Evolutionary conservation across 2,888 invertebrate species (phyloP).

Genomic region (Meiosimyza decipiens): DNA sequence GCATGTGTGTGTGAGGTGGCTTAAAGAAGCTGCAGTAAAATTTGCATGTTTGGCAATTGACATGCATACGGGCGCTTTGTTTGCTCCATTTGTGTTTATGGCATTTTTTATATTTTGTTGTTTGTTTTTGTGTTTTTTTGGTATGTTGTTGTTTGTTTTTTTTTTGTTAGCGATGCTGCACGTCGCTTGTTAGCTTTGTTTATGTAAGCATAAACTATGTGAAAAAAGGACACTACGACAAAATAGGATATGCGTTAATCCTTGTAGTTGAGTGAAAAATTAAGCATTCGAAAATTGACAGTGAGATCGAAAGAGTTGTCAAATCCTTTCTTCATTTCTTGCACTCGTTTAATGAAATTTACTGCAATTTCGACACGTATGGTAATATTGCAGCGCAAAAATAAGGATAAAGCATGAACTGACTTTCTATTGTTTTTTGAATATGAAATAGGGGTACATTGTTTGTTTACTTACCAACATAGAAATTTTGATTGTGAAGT

Average conservation of each 20-base stretch:
- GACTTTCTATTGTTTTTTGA: background rate
- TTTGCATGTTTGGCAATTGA: conserved; percentile 8
- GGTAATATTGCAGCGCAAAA: background rate
- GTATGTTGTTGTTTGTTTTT: background rate
- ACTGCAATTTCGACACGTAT: conserved; percentile 8
- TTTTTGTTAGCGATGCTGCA: background rate
- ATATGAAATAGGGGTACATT: background rate
- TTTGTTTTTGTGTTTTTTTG: background rate
- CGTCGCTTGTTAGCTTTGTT: conserved; percentile 28
- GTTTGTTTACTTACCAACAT: conserved; percentile 22
- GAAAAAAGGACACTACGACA: no score
- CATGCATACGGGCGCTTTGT: conserved; percentile 2
- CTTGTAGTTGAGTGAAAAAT: background rate
- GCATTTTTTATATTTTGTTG: background rate
- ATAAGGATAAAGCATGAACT: background rate
- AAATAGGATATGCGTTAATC: no score
- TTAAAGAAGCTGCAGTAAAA: background rate
- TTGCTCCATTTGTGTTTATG: background rate
- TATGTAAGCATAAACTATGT: conserved; percentile 25
- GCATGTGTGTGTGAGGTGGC: no score
- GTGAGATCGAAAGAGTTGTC: conserved; percentile 18
- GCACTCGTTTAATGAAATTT: conserved; percentile 3
- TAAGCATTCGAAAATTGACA: background rate
- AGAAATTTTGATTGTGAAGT: conserved; percentile 12
- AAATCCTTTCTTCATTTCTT: conserved; percentile 8